phyloP scores from a whole-genome alignment of 2,888 invertebrate genomes.

The Coenonympha glycerion region DNA sequence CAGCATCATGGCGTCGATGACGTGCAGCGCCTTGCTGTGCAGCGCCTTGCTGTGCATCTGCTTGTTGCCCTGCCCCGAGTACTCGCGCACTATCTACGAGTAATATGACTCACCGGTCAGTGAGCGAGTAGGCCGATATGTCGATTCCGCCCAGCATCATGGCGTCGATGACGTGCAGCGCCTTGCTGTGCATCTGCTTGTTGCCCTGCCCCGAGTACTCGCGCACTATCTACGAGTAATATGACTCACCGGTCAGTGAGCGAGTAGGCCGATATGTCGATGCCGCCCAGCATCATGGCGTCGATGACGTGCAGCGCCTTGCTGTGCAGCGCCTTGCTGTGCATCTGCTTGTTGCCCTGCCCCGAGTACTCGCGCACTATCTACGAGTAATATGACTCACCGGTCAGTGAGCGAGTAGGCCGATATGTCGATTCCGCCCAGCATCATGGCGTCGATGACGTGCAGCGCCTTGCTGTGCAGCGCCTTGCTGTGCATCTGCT shows the following conservation, averaged over 20 bases:
- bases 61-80: no score
- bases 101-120: conserved; percentile 19
- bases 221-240: conserved; percentile 78
- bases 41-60: no score
- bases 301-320: no score
- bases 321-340: no score
- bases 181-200: conserved; percentile 73
- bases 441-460: conserved; percentile 84
- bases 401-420: conserved; percentile 29
- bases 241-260: no score
- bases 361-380: no score
- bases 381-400: conserved; percentile 16
- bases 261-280: no score
- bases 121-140: conserved; percentile 60
- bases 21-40: no score
- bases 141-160: conserved; percentile 81
- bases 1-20: no score
- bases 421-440: conserved; percentile 83
- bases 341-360: no score
- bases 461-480: conserved; percentile 80
- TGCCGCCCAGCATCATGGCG: no score
- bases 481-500: conserved; percentile 75
- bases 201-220: conserved; percentile 79
- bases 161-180: conserved; percentile 89
- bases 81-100: no score